A percentile compares a stretch with the other conserved stretches of the same genome.
These are phyloP conservation scores for Exaiptasia diaphana DNA, from an alignment of 64 coral and sea anemone species.

Conservation along the genomic window DNA sequence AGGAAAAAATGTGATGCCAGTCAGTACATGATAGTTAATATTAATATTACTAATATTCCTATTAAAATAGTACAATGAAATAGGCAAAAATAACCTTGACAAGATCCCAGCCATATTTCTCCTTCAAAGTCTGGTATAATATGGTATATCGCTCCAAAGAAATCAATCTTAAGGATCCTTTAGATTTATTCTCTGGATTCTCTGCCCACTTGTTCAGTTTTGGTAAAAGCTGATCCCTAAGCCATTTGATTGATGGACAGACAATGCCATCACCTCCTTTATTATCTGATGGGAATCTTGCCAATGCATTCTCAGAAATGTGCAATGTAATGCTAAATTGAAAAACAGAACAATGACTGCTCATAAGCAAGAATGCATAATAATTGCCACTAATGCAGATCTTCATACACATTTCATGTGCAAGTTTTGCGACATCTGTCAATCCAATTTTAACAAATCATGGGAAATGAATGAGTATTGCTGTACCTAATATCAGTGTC, in stretches of 20 bases:
- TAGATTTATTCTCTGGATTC: conserved; percentile 11
- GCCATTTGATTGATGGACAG: conserved; percentile 79
- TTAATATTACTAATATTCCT: neutral
- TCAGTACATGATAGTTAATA: no score
- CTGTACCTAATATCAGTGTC: no score
- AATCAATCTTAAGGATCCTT: conserved; percentile 69
- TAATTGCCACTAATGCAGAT: no score
- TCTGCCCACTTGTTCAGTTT: conserved; percentile 85
- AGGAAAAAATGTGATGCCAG: neutral
- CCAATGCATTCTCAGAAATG: neutral
- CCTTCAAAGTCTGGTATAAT: conserved; percentile 74
- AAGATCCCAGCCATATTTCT: conserved; percentile 76
- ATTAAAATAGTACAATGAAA: neutral
- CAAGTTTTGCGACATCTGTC: no score
- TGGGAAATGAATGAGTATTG: no score
- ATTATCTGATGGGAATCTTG: neutral
- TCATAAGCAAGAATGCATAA: no score
- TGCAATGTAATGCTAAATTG: conserved; percentile 25
- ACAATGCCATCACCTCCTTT: conserved; percentile 38
- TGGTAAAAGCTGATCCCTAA: conserved; percentile 65
- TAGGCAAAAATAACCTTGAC: conserved; percentile 72
- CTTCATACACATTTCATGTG: no score
- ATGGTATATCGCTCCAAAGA: conserved; percentile 73
- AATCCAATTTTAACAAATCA: no score
- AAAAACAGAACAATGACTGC: no score